Base-by-base conservation (phyloP, 2,113 vertebrate species). In the Bothrops jararaca region DNA sequence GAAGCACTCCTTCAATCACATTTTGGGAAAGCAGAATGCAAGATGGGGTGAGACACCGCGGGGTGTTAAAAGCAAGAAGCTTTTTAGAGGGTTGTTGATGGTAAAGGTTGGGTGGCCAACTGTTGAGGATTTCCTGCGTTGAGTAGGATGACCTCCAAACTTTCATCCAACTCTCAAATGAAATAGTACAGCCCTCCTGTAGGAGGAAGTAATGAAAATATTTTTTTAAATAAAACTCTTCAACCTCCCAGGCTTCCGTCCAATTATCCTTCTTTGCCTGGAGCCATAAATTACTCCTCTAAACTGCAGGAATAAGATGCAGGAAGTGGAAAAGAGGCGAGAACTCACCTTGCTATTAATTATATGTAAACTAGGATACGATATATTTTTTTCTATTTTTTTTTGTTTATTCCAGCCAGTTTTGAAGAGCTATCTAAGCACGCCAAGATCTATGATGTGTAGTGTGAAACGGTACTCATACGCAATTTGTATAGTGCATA, bases 191-290 rank as follows among this genome's bases (percentile, higher is more conserved):
- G 74, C 7, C 74, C 34, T 80, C 18, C 74, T 80, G 34, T 80
- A 10, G 34, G 34, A 80, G 56, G 54, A 88, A 18, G 52, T 80
- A 5, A 58, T 85, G 54, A 42, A 58, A 94, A 56, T 48, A 22
- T 80, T 39, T 42, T 64, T 80, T 80, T 10, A 60, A 60, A 48
- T 18, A 48, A 18, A 57, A 34, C n/a, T 89, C 15, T 64, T 89
- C 86, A 53, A 91, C 88, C 74, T 90, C 54, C 34, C 15, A 29
- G 50, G 86, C 54, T 92, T 64, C 52, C 74, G 34, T 29, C 64
- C 88, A 93, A 92, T 90, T 94, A 90, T 57, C 45, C 52, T 80
- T 58, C 69, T 91, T 88, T 60, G 88, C 85, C 90, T 85, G 69
- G 86, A 34, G 86, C 69, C 50, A 93, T 94, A 87, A 90, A 92